Percentiles rank a stretch among this genome's conserved stretches.
Evolutionary conservation across 2,888 invertebrate species (phyloP).

Genomic region (Colostygia pectinataria): DNA sequence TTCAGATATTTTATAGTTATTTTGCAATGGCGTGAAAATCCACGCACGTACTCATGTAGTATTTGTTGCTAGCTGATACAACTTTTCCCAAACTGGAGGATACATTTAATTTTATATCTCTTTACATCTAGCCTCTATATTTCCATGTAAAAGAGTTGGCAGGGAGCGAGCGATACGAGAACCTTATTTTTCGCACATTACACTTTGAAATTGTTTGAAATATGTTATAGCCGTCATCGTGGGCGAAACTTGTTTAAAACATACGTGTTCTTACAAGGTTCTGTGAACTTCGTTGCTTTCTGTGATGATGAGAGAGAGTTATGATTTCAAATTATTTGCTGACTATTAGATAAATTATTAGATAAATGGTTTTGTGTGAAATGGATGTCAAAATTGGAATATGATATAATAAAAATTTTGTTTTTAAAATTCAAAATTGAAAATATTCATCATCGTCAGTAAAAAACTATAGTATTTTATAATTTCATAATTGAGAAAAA

Average conservation of each 20-base stretch:
- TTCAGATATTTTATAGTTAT: too few species aligned
- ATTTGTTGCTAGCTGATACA: too few species aligned
- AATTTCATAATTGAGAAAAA: too few species aligned
- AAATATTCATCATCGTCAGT: too few species aligned
- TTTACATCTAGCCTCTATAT: conserved; percentile 13
- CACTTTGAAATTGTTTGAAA: conserved; percentile 78
- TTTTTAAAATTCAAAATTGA: too few species aligned
- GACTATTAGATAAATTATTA: too few species aligned
- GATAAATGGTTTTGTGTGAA: too few species aligned
- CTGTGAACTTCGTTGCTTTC: conserved; percentile 25
- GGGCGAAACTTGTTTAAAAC: conserved; percentile 53
- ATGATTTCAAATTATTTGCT: conserved; percentile 10
- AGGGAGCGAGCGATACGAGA: conserved; percentile 55
- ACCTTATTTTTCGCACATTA: conserved; percentile 80
- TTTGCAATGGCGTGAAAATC: too few species aligned
- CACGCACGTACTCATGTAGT: too few species aligned
- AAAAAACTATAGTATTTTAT: not conserved
- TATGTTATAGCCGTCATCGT: conserved; percentile 65
- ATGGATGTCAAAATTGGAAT: too few species aligned
- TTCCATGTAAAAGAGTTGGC: conserved; percentile 37
- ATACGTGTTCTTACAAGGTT: conserved; percentile 24
- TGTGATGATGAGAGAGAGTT: conserved; percentile 9
- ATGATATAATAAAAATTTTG: too few species aligned
- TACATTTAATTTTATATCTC: not conserved
- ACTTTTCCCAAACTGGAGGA: too few species aligned